These are phyloP conservation scores for Torymus tubicola DNA, from an alignment of 2,888 invertebrate genomes.

Conservation along the genomic window DNA sequence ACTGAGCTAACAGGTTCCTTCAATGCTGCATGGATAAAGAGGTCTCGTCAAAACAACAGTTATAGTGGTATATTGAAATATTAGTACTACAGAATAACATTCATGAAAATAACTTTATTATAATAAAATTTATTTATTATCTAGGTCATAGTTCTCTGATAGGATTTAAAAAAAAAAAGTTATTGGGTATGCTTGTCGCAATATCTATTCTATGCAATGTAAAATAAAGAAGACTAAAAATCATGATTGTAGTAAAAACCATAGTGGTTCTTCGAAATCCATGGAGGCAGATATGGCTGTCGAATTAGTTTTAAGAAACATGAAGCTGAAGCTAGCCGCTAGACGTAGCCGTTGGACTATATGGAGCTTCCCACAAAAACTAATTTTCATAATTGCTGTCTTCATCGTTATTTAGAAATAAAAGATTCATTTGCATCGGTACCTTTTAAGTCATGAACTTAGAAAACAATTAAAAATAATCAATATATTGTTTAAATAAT, in stretches of 20 bases:
- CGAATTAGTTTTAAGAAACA: slow-evolving; percentile 37
- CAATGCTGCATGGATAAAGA: slow-evolving; percentile 54
- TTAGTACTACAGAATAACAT: not conserved
- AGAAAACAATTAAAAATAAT: no score
- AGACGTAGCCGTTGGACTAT: no score
- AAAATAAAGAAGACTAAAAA: not conserved
- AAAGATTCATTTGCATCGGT: no score
- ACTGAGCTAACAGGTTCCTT: slow-evolving; percentile 39
- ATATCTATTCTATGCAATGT: slow-evolving; percentile 13
- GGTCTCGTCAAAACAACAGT: slow-evolving; percentile 48
- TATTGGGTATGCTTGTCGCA: slow-evolving; percentile 28
- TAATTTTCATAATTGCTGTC: no score
- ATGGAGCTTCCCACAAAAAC: no score
- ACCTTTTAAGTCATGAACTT: no score
- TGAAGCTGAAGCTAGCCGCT: no score
- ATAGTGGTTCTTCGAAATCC: slow-evolving; percentile 26
- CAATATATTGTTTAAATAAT: no score
- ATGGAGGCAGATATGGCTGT: slow-evolving; percentile 50
- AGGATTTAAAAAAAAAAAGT: slow-evolving; percentile 32
- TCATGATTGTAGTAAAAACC: slow-evolving; percentile 38
- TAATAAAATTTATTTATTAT: not conserved
- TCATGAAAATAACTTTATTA: not conserved
- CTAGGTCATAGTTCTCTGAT: slow-evolving; percentile 16
- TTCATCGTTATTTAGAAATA: no score
- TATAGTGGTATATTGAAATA: slow-evolving; percentile 44